Conservation (phyloP, 2,113 vertebrate species). For the Clinocottus analis region DNA sequence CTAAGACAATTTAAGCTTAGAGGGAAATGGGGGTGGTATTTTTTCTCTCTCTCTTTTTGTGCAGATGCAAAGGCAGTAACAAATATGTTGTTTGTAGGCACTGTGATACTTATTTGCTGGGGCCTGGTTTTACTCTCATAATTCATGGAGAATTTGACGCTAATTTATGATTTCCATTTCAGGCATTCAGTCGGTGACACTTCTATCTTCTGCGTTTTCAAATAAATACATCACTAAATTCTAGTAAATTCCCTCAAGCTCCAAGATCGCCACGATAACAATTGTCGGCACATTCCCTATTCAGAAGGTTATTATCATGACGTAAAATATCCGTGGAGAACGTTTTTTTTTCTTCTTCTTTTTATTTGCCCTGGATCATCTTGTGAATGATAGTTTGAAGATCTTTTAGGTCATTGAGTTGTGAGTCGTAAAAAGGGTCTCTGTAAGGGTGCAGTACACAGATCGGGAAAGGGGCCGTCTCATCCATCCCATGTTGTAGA, state of each 20-base stretch:
- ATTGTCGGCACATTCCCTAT: background rate
- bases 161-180: conserved; percentile 12
- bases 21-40: conserved; percentile 55
- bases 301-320: background rate
- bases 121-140: background rate
- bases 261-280: conserved; percentile 10
- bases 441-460: background rate
- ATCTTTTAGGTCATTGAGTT: background rate
- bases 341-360: background rate
- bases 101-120: conserved; percentile 47
- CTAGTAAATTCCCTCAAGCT: conserved; percentile 17
- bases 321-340: background rate
- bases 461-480: background rate
- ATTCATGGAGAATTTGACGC: conserved; percentile 21
- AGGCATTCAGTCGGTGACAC: conserved; percentile 8
- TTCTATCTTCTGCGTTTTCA: background rate
- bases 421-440: background rate
- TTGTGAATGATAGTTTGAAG: background rate
- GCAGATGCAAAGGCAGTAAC: conserved; percentile 36
- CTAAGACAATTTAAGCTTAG: conserved; percentile 63
- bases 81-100: conserved; percentile 46
- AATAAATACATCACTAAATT: background rate
- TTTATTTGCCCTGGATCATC: background rate
- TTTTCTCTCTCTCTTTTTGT: conserved; percentile 24
- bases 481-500: conserved; percentile 1